Conservation (phyloP, 2,888 invertebrate species). For the Melinaea menophilus region DNA sequence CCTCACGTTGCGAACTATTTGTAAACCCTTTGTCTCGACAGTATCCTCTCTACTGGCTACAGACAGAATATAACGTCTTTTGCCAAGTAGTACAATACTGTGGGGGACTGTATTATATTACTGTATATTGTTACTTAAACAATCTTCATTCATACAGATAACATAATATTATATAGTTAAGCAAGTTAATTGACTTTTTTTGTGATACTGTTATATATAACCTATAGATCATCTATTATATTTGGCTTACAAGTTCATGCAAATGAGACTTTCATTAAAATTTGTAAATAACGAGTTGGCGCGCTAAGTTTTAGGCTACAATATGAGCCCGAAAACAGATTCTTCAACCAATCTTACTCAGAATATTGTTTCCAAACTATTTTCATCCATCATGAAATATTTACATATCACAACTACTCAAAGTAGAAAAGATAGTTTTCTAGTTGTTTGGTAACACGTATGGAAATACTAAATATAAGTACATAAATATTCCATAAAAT, state of each 20-base stretch:
- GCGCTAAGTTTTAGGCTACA: background rate
- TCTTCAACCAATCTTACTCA: too few species aligned
- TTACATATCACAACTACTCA: background rate
- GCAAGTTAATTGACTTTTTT: background rate
- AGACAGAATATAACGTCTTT: slow-evolving; percentile 11
- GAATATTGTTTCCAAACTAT: background rate
- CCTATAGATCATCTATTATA: background rate
- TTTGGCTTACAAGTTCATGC: slow-evolving; percentile 12
- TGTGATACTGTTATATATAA: background rate
- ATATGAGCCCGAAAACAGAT: slow-evolving; percentile 1
- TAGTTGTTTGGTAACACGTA: too few species aligned
- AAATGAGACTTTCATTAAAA: slow-evolving; percentile 28
- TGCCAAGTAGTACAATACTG: slow-evolving; percentile 2
- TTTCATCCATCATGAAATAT: background rate
- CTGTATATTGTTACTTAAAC: too few species aligned
- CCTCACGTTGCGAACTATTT: slow-evolving; percentile 14
- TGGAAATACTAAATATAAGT: too few species aligned
- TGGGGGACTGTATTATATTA: background rate
- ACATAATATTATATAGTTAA: background rate
- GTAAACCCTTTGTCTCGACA: slow-evolving; percentile 17
- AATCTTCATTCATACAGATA: too few species aligned
- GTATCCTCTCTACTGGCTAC: slow-evolving; percentile 16
- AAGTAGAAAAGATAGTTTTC: too few species aligned
- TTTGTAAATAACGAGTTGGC: slow-evolving; percentile 37
- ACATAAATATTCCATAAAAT: too few species aligned